Evolutionary conservation across 2,888 invertebrate genomes (phyloP).

Genomic region (Ashinkailepas kermadecensis): DNA sequence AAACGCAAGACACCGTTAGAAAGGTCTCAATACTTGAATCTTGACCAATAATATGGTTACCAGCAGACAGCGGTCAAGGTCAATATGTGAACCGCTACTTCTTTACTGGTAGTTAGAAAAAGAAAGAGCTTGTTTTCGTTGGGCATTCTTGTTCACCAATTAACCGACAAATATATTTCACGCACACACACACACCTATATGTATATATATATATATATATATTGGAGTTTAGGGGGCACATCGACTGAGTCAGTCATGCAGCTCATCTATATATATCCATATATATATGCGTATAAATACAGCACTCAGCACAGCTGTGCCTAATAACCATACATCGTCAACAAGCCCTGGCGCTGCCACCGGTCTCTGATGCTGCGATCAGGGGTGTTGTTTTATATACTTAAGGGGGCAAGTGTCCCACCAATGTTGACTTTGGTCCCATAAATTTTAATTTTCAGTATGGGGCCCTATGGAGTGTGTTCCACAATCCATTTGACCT

Average conservation of each 20-base stretch:
- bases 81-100: no score
- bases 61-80: background rate
- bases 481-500: no score
- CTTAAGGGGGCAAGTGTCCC: no score
- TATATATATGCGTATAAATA: background rate
- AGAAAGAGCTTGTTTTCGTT: background rate
- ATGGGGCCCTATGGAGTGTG: no score
- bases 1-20: no score
- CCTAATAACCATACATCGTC: constrained; percentile 41
- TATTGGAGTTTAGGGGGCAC: no score
- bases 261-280: background rate
- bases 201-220: constrained; percentile 8
- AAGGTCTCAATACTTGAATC: background rate
- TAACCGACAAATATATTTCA: background rate
- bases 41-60: background rate
- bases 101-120: background rate
- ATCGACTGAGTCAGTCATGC: background rate
- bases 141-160: background rate
- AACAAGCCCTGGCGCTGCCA: no score
- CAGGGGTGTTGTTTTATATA: no score
- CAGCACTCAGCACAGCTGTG: background rate
- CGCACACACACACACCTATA: background rate
- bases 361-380: no score
- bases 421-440: no score
- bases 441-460: no score